Percentiles rank a stretch among this genome's conserved stretches.
phyloP scores from a whole-genome alignment of 2,797 vertebrate species.

The Coranthus polyacanthus region DNA sequence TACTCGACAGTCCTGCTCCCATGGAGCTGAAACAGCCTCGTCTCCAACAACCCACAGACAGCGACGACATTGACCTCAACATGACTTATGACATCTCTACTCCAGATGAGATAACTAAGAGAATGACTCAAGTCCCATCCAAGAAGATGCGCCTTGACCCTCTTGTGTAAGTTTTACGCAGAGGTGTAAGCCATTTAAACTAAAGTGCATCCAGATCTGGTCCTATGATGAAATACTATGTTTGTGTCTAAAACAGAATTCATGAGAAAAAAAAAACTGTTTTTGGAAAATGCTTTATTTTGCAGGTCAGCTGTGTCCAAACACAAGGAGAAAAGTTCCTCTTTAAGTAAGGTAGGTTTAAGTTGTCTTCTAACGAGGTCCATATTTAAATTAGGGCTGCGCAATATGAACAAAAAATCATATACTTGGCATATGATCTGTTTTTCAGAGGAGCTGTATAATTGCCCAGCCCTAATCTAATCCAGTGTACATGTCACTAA shows the following conservation, averaged over 20 bases:
- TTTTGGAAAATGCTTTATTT: conserved; percentile 7
- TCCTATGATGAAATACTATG: neutral
- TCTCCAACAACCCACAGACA: conserved; percentile 81
- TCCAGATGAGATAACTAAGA: conserved; percentile 83
- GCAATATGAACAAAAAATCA: too few relatives aligned
- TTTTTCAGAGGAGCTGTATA: too few relatives aligned
- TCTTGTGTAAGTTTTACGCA: conserved; percentile 79
- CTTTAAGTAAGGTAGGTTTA: conserved; percentile 67
- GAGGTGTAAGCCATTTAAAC: neutral
- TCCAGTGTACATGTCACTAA: neutral
- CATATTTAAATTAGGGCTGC: too few relatives aligned
- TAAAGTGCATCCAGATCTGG: neutral
- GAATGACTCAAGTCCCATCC: conserved; percentile 48
- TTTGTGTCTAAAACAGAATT: neutral
- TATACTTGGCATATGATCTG: too few relatives aligned
- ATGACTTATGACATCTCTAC: conserved; percentile 90
- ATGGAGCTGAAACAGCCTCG: conserved; percentile 87
- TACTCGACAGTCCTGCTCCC: conserved; percentile 86
- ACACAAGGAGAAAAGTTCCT: conserved; percentile 55
- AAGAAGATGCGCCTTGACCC: conserved; percentile 90
- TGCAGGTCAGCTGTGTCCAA: conserved; percentile 59
- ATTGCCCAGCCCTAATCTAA: neutral
- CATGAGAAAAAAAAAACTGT: neutral
- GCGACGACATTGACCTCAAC: conserved; percentile 90
- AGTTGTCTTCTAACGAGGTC: too few relatives aligned